These are phyloP conservation scores for Acanthiza pusilla DNA, from an alignment of 2,797 vertebrate genomes.

Conservation along the genomic window DNA sequence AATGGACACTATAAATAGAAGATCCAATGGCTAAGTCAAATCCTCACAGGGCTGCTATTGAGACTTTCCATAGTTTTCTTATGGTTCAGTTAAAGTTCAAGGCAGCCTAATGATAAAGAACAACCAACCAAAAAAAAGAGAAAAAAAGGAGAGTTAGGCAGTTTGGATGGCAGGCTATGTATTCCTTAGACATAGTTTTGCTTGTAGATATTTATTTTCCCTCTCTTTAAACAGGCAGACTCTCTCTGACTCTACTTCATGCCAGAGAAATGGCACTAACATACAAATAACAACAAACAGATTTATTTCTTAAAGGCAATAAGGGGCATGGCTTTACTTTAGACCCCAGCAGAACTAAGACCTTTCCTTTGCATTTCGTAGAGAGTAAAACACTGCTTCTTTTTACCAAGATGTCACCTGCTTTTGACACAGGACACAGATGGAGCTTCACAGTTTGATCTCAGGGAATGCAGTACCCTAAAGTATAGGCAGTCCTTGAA, in stretches of 20 bases:
- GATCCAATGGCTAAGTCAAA: constrained; percentile 36
- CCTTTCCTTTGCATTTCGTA: neutral
- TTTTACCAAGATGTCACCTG: neutral
- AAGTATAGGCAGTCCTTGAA: neutral
- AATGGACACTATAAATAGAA: constrained; percentile 64
- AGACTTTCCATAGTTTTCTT: constrained; percentile 40
- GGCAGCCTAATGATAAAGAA: constrained; percentile 46
- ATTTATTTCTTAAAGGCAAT: neutral
- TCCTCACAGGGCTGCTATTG: constrained; percentile 40
- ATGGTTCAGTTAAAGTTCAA: constrained; percentile 70
- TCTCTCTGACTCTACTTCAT: neutral
- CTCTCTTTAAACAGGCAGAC: neutral
- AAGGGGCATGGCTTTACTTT: neutral
- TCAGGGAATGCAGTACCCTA: neutral
- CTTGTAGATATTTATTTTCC: neutral
- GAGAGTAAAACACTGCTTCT: neutral
- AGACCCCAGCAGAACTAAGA: neutral
- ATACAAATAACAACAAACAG: neutral
- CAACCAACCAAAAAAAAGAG: neutral
- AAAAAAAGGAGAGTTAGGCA: neutral
- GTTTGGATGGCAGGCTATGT: neutral
- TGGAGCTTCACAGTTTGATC: neutral
- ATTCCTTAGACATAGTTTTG: neutral
- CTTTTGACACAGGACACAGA: neutral
- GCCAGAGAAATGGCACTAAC: neutral